Evolutionary conservation across 2,888 invertebrate species (phyloP).

Genomic region (Agriopis marginaria): DNA sequence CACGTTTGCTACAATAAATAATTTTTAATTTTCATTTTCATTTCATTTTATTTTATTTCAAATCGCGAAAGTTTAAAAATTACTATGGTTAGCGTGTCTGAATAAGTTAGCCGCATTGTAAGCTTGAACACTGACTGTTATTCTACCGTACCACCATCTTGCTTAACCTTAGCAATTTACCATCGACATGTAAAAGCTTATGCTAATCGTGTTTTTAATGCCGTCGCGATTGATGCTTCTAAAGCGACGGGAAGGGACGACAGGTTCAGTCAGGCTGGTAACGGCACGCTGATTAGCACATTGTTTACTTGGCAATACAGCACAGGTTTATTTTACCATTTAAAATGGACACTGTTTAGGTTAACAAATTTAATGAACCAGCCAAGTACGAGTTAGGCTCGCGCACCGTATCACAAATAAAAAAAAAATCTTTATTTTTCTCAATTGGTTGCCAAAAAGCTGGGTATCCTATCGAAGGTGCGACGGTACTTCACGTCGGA

Average conservation of each 20-base stretch:
- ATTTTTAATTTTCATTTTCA: no score
- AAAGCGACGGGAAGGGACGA: conserved; percentile 17
- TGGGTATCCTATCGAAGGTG: no score
- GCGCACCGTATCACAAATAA: no score
- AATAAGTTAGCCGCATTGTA: not conserved
- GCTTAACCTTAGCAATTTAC: conserved; percentile 30
- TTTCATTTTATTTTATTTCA: no score
- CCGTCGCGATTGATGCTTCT: conserved; percentile 20
- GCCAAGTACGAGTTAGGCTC: no score
- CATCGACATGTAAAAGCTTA: conserved; percentile 31
- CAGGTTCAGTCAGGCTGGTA: conserved; percentile 9
- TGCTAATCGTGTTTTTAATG: conserved; percentile 33
- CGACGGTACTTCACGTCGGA: no score
- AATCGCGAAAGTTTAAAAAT: no score
- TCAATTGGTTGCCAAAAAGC: no score
- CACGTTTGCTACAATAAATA: no score
- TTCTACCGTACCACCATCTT: conserved; percentile 7
- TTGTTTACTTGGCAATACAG: conserved; percentile 17
- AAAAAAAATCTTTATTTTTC: no score
- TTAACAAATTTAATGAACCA: not conserved
- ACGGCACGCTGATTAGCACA: conserved; percentile 22
- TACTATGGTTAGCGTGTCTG: no score
- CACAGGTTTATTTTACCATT: conserved; percentile 8
- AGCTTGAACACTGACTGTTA: conserved; percentile 3
- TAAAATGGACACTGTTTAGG: not conserved